Conservation (phyloP, 2,888 invertebrate genomes). For the Troilus luridus region DNA sequence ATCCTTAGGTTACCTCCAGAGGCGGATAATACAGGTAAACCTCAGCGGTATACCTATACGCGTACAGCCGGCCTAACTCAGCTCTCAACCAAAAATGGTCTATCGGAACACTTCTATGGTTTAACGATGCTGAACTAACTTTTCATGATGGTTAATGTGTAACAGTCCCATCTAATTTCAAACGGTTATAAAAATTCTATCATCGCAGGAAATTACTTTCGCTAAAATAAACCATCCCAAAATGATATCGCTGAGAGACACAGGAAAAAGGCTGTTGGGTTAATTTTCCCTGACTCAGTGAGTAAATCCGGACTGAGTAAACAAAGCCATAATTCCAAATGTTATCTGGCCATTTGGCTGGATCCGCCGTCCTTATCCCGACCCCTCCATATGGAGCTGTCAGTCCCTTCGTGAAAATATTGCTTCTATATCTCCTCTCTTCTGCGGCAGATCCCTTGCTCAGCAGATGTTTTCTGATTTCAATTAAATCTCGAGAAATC, state of each 20-base stretch:
- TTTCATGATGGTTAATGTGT: not conserved
- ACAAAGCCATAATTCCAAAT: constrained; percentile 43
- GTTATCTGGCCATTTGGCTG: constrained; percentile 20
- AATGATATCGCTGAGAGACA: not conserved
- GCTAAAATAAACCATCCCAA: not conserved
- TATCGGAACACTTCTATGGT: no score
- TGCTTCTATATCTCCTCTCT: not conserved
- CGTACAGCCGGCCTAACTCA: no score
- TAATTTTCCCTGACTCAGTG: constrained; percentile 42
- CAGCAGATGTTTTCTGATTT: not conserved
- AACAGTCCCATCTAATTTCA: not conserved
- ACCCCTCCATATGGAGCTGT: constrained; percentile 40
- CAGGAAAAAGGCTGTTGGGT: not conserved
- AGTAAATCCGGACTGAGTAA: not conserved
- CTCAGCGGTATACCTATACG: no score
- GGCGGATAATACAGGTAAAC: no score
- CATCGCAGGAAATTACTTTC: not conserved
- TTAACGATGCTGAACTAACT: no score
- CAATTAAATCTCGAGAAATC: not conserved
- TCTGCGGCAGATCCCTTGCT: not conserved
- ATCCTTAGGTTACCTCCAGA: no score
- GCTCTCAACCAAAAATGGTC: no score
- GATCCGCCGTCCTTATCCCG: constrained; percentile 29
- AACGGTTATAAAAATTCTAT: not conserved
- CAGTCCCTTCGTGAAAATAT: constrained; percentile 13